Evolutionary conservation across 2,797 vertebrate species (phyloP), one percentile per base, ranked within the genome.

Genomic region (Leucoraja ocellata): DNA sequence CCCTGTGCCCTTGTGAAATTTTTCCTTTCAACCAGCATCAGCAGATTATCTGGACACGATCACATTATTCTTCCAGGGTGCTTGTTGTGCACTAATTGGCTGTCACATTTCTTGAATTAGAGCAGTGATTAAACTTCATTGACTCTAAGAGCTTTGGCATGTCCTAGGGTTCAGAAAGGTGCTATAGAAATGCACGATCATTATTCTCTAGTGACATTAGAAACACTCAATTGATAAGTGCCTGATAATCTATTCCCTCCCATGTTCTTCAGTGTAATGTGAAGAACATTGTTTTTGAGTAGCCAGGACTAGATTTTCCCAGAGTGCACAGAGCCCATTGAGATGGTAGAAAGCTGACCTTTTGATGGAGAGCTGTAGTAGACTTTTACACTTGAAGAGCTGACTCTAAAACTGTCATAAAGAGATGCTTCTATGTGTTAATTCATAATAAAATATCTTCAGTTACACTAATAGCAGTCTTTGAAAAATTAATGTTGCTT

Each of bases 401-500:
- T 88, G 84, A 68, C 84, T 88, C 61, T 88, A 88, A 88, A 88
- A 68, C 63, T 88, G 84, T 88, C 84, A 88, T 88, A 88, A 88
- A 88, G 84, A 88, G 61, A 88, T 88, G 63, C 63, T 88, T 88
- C 84, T 88, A 65, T 88, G 84, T 88, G 61, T 88, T 88, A 88
- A 88, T 88, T 88, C 61, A 88, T 88, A 88, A 88, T 88, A 88
- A 88, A 88, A 88, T 88, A 88, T 88, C 84, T 68, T 88, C 84
- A 68, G 84, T 88, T 88, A 88, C 84, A 88, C 84, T 88, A 88
- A 88, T 88, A 88, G 84, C 61, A 88, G 84, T 63, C 84, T 88
- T 88, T 88, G 84, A 88, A 88, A 88, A 88, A 88, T 88, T 88
- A 88, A 88, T 88, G 84, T 88, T 88, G 84, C 84, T 88, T 88